Conservation (phyloP, 2,797 vertebrate species). For the Cuniculus paca region DNA sequence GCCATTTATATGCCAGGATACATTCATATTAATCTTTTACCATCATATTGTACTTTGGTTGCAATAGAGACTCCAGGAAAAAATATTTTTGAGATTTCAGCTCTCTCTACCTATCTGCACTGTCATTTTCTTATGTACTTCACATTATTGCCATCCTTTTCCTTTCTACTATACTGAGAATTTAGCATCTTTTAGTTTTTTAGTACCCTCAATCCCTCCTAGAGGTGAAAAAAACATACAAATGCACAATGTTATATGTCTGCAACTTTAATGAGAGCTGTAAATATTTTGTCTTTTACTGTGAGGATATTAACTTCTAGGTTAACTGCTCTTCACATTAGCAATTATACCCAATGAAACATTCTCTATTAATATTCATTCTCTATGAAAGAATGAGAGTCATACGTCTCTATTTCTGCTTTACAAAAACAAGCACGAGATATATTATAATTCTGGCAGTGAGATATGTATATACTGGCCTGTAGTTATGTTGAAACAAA, state of each 20-base stretch:
- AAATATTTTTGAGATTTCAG: neutral
- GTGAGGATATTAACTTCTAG: neutral
- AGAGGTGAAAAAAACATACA: neutral
- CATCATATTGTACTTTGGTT: neutral
- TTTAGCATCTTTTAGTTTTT: neutral
- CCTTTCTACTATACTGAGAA: neutral
- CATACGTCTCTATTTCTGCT: neutral
- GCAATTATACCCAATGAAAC: neutral
- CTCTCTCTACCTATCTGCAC: neutral
- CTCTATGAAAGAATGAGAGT: neutral
- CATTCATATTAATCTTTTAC: neutral
- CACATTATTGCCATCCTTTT: neutral
- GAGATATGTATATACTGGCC: neutral
- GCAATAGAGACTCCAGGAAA: neutral
- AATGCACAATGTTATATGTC: fast-evolving
- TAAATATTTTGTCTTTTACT: neutral
- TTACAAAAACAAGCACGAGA: slow-evolving; percentile 18
- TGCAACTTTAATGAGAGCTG: neutral
- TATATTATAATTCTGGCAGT: neutral
- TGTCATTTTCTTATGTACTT: neutral
- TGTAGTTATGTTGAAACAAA: slow-evolving; percentile 25
- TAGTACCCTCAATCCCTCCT: neutral
- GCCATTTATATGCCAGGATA: neutral
- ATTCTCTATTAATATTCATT: neutral
- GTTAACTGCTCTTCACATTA: neutral